Evolutionary conservation across 2,797 vertebrate species (phyloP).

Genomic region (Lophotriccus pileatus): DNA sequence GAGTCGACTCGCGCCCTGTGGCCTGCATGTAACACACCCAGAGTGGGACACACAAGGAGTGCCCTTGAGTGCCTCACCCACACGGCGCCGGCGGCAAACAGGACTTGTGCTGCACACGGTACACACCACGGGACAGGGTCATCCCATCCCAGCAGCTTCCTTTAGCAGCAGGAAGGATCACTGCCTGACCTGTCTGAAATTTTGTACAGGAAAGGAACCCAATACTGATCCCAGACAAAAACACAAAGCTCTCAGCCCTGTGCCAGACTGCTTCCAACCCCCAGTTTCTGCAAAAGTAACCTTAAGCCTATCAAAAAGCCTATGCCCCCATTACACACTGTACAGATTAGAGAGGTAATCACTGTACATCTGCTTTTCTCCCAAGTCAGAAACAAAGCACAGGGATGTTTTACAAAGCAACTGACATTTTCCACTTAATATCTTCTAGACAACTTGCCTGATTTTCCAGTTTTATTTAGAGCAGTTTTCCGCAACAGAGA

Average conservation of each 20-base stretch:
- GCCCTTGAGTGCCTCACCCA: not conserved
- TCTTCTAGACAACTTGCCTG: not conserved
- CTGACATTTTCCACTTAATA: not conserved
- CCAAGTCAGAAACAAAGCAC: not conserved
- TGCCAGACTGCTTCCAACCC: not conserved
- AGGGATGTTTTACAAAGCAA: not conserved
- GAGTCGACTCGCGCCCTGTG: too few species aligned
- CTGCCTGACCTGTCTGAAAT: rapidly evolving
- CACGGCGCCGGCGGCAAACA: not conserved
- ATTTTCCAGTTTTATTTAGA: not conserved
- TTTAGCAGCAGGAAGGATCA: rapidly evolving
- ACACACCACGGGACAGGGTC: rapidly evolving
- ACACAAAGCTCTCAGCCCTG: not conserved
- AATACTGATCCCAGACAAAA: rapidly evolving
- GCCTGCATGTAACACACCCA: too few species aligned
- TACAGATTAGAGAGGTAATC: rapidly evolving
- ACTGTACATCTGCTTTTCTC: rapidly evolving
- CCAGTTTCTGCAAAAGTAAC: not conserved
- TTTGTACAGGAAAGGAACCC: not conserved
- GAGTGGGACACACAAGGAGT: too few species aligned
- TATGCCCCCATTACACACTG: not conserved
- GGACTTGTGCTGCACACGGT: too few species aligned
- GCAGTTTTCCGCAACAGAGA: not conserved
- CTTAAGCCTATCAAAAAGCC: not conserved
- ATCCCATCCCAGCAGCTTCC: rapidly evolving